These are phyloP conservation scores for Exephanes ischioxanthus DNA, from an alignment of 2,888 invertebrate genomes.

Conservation along the genomic window DNA sequence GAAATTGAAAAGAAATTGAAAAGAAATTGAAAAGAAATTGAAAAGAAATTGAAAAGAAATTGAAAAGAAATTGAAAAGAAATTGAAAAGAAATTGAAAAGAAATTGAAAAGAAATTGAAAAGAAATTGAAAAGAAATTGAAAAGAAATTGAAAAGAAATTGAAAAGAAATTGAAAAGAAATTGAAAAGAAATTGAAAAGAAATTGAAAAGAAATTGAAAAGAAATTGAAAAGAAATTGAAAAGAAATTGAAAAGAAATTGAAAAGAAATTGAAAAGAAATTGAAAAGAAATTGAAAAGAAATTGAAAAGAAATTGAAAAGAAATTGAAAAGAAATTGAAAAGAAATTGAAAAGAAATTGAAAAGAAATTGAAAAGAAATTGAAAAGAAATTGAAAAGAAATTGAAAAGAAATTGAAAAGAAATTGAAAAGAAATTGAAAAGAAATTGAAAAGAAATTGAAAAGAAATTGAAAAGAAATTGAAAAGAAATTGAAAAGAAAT, in stretches of 20 bases:
- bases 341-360: background rate
- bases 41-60: background rate
- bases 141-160: background rate
- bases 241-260: background rate
- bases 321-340: background rate
- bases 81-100: background rate
- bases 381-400: no score
- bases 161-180: background rate
- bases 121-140: background rate
- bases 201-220: background rate
- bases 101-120: background rate
- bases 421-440: no score
- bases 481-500: background rate
- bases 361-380: background rate
- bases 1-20: background rate
- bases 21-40: background rate
- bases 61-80: background rate
- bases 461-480: background rate
- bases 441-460: background rate
- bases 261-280: background rate
- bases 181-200: background rate
- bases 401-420: no score
- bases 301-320: background rate
- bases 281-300: background rate
- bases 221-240: background rate